These are phyloP conservation scores for Luperina testacea DNA, from an alignment of 2,888 invertebrate genomes.

Conservation along the genomic window DNA sequence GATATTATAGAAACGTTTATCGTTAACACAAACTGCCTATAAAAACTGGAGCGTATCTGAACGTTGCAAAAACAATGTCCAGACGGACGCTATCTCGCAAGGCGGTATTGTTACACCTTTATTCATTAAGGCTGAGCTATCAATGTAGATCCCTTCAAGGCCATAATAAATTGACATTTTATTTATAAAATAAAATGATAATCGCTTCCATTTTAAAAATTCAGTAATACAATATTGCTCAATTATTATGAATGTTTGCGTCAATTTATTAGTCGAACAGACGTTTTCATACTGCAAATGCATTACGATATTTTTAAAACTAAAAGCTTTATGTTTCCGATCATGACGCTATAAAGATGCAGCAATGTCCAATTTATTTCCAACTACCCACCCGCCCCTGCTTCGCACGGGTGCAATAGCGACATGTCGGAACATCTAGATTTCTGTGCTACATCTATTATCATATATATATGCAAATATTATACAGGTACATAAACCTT, in stretches of 20 bases:
- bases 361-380: neutral
- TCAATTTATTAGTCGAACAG: neutral
- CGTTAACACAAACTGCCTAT: conserved; percentile 11
- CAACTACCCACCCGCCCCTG: neutral
- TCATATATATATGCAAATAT: neutral
- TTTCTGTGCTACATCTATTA: neutral
- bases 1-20: conserved; percentile 11
- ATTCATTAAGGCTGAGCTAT: conserved; percentile 2
- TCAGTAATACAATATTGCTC: neutral
- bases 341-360: neutral
- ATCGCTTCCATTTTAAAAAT: neutral
- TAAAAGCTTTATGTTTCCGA: neutral
- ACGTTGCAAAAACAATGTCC: conserved; percentile 40
- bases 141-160: conserved; percentile 1
- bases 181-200: neutral
- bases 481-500: neutral
- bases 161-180: neutral
- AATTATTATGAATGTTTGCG: neutral
- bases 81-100: conserved; percentile 19
- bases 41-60: conserved; percentile 43
- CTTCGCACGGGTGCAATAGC: neutral
- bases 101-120: conserved; percentile 39
- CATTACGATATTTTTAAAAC: neutral
- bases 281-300: neutral
- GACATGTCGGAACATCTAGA: neutral